Conservation (phyloP, 2,888 invertebrate species). For the Germaria angustata region DNA sequence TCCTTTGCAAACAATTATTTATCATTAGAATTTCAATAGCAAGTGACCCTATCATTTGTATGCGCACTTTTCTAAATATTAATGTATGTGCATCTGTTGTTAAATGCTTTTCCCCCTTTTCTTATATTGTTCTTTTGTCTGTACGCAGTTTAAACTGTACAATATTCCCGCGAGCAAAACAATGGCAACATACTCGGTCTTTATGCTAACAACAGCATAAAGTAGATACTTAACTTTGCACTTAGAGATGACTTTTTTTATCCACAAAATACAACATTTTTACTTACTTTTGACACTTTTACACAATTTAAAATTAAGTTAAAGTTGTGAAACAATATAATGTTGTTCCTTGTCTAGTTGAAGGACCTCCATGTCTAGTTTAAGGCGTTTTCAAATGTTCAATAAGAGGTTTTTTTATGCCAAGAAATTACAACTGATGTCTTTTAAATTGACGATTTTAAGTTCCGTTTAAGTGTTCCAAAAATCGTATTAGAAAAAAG, state of each 20-base stretch:
- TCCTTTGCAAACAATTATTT: too few species aligned
- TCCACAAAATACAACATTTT: background rate
- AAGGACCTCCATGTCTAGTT: background rate
- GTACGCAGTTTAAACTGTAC: conserved; percentile 27
- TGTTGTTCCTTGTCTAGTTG: too few species aligned
- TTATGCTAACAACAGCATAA: conserved; percentile 29
- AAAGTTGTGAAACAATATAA: background rate
- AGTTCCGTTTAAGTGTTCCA: too few species aligned
- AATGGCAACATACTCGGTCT: background rate
- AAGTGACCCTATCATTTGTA: background rate
- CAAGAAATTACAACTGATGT: too few species aligned
- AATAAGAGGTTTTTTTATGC: background rate
- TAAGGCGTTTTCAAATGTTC: conserved; percentile 6
- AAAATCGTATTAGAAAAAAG: too few species aligned
- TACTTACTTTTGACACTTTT: background rate
- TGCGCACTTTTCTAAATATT: background rate
- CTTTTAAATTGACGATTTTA: too few species aligned
- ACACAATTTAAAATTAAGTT: background rate
- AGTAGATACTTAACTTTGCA: conserved; percentile 60
- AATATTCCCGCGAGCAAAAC: conserved; percentile 37
- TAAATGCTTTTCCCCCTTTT: background rate
- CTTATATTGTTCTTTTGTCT: conserved; percentile 2
- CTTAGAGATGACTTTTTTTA: conserved; percentile 34
- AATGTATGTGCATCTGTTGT: background rate
- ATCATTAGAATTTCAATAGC: background rate